Conservation (phyloP, 2,888 invertebrate species). For the Nomada lathburiana region DNA sequence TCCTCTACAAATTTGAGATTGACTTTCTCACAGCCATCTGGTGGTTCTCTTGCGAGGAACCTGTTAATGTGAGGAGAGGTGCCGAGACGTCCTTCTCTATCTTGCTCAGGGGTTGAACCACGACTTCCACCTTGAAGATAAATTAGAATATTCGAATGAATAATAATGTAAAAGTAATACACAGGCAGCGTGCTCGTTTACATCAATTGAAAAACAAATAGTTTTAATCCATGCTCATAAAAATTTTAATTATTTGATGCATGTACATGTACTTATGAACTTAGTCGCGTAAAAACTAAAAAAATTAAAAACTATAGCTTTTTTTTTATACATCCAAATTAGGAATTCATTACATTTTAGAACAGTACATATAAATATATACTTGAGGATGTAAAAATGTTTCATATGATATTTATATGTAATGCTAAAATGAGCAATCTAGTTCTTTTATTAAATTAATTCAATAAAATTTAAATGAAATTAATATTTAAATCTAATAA, state of each 20-base stretch:
- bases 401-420: background rate
- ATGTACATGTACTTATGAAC: conserved; percentile 14
- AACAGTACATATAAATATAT: conserved; percentile 5
- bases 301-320: conserved; percentile 9
- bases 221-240: conserved; percentile 56
- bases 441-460: background rate
- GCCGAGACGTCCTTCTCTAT: conserved; percentile 88
- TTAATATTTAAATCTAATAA: background rate
- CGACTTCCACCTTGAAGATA: conserved; percentile 89
- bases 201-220: conserved; percentile 41
- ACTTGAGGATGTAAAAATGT: conserved; percentile 3
- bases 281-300: conserved; percentile 29
- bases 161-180: conserved; percentile 5
- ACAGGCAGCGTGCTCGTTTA: background rate
- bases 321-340: conserved; percentile 3
- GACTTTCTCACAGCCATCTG: conserved; percentile 95
- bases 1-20: conserved; percentile 89
- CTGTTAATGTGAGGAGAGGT: conserved; percentile 94
- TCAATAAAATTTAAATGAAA: conserved; percentile 26
- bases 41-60: conserved; percentile 94
- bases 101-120: conserved; percentile 91
- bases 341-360: conserved; percentile 7
- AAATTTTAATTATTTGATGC: conserved; percentile 38
- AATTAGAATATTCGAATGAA: conserved; percentile 25
- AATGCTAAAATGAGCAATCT: background rate